Evolutionary conservation across 2,797 vertebrate genomes (phyloP).

Genomic region (Phoebastria nigripes): DNA sequence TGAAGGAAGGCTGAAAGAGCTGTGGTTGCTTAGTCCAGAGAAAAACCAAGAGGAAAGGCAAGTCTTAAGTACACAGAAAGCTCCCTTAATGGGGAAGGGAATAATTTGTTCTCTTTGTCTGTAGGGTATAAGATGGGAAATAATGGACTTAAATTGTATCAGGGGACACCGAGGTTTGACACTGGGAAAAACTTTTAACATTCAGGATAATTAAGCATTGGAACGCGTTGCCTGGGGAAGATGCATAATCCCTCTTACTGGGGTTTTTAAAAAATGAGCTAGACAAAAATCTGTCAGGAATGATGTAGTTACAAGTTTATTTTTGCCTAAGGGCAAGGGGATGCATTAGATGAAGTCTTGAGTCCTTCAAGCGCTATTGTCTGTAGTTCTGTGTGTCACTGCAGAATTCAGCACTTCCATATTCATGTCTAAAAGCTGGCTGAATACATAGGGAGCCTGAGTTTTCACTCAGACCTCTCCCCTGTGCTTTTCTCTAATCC

Average conservation of each 20-base stretch:
- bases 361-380: neutral
- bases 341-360: neutral
- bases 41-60: neutral
- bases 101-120: neutral
- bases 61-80: neutral
- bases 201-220: slow-evolving; percentile 10
- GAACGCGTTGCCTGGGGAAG: neutral
- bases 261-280: neutral
- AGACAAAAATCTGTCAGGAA: neutral
- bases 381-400: neutral
- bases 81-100: neutral
- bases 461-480: neutral
- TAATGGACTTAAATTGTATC: neutral
- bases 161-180: neutral
- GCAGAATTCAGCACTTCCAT: slow-evolving; percentile 31
- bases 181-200: neutral
- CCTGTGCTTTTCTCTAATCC: neutral
- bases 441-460: neutral
- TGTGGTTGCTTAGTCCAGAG: neutral
- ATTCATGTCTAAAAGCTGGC: neutral
- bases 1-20: neutral
- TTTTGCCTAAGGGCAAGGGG: neutral
- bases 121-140: neutral
- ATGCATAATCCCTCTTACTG: neutral
- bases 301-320: neutral